Base-by-base conservation (phyloP, 2,888 invertebrate genomes). In the Endotricha flammealis region DNA sequence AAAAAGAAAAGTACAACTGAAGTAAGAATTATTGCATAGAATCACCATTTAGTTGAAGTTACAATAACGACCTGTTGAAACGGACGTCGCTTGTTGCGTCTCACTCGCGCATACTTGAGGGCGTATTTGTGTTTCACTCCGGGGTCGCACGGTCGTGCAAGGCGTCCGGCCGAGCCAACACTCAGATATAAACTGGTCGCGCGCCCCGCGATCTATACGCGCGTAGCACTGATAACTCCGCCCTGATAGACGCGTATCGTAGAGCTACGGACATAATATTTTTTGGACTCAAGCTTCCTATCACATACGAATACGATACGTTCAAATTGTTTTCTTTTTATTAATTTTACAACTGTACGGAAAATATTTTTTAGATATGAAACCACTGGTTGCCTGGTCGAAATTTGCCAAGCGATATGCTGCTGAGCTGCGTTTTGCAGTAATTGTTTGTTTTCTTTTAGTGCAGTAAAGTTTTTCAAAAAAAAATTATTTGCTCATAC, bases 31-130 rank as follows among this genome's bases (percentile, higher is more conserved):
- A 79, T 77, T 71, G 65, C 71, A 73, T 71, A 58, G 62, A 71
- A 79, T 74, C 80, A 75, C 79, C 76, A 78, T 78, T 82, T 73
- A 80, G 71, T 72, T 57, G 66, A 62, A 73, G 73, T 75, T 73
- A 76, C 77, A 77, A 75, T 81, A 82, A 80, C 79, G 83, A 85
- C 85, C 85, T 85, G 85, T 83, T 85, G 85, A 83, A 78, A 79
- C 60, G 69, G 63, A 57, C 59, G 58, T 57, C 48, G 42, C 58
- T 47, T 56, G 61, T 53, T 58, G 63, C 58, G 67, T 83, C 81
- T 63, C 67, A 61, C 59, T 83, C 78, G 71, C 48, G 42, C 74
- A 46, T 49, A 41, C 41, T 43, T 36, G 45, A 41, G 47, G 43
- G 42, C 48, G 66, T 74, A 71, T 72, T 31, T 66, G 57, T 57